Evolutionary conservation across 2,888 invertebrate species (phyloP), one percentile per base, ranked within the genome.

Genomic region (Metallyticus violacea): DNA sequence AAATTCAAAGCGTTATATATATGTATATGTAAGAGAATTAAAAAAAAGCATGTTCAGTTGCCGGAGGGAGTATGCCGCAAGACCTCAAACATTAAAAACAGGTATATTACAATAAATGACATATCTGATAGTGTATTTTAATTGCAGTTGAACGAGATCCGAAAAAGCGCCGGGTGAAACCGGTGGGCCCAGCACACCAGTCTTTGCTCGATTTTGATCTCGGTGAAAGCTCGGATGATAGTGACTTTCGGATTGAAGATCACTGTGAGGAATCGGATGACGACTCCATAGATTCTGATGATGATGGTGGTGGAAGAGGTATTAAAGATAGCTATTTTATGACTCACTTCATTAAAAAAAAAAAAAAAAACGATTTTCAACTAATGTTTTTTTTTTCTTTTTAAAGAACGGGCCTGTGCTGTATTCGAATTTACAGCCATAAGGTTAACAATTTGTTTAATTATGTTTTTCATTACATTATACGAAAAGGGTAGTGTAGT

Each of bases 201-300:
- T 95, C 96, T 7, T 92, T 97, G 86, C 92, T 97, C 85, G 96
- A 97, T 91, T 96, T 97, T 90, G 97, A 97, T 92, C 93, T 97
- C 87, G 98, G 96, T 77, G 97, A 97, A 91, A 98, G 98, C 91
- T 97, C 97, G 0, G 98, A 98, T 91, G 98, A 98, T 92, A 98
- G 98, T 88, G 98, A 98, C 92, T 98, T 98, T 92, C 95, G 98
- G 86, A 97, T 97, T 87, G 97, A 97, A 91, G 97, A 97, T 91
- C 97, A 97, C 90, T 94, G 94, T 86, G 95, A 95, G 89, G 95
- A 96, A 89, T 96, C 96, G 88, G 96, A 96, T 91, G 95, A 96
- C 90, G 95, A 96, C 91, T 96, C 95, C 0, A 93, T 95, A 88
- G 95, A 96, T 89, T 95, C 95, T 81, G 94, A 95, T 89, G 95